Evolutionary conservation across 2,888 invertebrate species (phyloP), one percentile per base, ranked within the genome.

Genomic region (Volucella zonaria): DNA sequence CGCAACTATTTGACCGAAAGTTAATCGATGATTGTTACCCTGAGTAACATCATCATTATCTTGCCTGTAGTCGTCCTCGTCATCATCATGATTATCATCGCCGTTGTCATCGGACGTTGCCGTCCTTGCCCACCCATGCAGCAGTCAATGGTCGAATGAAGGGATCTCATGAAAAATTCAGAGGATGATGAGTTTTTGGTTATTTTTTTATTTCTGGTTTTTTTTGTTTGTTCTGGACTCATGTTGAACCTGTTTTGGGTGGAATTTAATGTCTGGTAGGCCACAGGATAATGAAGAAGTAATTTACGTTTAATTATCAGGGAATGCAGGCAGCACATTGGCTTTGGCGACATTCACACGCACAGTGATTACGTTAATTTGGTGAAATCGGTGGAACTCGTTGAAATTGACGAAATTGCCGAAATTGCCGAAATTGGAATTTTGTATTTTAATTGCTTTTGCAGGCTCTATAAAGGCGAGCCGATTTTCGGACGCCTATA

Each of bases 1-100:
- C 79, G 54, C 66, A 83, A 75, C 79, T 79, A 83, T 83, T 85
- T 81, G 85, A 81, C 81, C 85, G 67, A 77, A 82, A 73, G 81
- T 81, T 81, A 77, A 85, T 77, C 77, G 76, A 81, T 85, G 73
- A 80, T 73, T 83, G 70, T 75, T 66, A 71, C 66, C 70, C 83
- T 66, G 70, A 54, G 68, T 23, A 23, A 23, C 18, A 23, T 3
- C 54, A 79, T 52, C 64, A 52, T 62, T 58, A 59, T 66, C 6
- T 6, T 31, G 31, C 6, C 31, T 31, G 6, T 31, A 31, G 31
- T 31, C 31, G 0, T 31, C 31, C 31, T 31, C 31, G 4, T 31
- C 62, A 59, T 70, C 68, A 64, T 64, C 67, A 66, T 79, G 56
- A 61, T 59, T 14, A 38, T 12, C 40, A 59, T 40, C 15, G 9